A percentile compares a stretch with the other conserved stretches of the same genome.
phyloP scores from a whole-genome alignment of 2,797 vertebrate species.

The Myripristis murdjan region DNA sequence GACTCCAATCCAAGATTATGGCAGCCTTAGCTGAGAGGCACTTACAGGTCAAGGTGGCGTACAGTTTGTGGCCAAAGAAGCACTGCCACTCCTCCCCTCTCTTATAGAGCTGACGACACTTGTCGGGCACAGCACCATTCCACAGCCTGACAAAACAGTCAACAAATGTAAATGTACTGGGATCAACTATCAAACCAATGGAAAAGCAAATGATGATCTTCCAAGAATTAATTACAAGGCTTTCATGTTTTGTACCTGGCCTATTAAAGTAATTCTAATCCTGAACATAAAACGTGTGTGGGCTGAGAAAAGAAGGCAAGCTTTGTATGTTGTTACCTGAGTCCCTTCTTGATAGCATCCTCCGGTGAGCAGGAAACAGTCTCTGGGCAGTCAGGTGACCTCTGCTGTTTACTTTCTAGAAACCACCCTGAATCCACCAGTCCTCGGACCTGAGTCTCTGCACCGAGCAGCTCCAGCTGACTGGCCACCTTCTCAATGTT shows the following conservation, averaged over 20 bases:
- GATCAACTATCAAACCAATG: background rate
- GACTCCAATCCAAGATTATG: background rate
- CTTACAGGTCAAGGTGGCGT: conserved; percentile 88
- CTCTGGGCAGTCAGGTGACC: conserved; percentile 84
- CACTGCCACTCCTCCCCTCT: conserved; percentile 90
- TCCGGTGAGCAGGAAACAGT: conserved; percentile 86
- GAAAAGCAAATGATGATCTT: background rate
- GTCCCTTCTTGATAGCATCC: conserved; percentile 88
- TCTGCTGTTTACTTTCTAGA: conserved; percentile 86
- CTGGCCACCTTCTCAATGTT: conserved; percentile 88
- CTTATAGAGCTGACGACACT: conserved; percentile 86
- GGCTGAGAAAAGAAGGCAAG: background rate
- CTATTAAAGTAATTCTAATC: background rate
- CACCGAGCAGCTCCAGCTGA: conserved; percentile 86
- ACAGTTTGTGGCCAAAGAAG: conserved; percentile 89
- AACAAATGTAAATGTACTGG: background rate
- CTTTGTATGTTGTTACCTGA: conserved; percentile 76
- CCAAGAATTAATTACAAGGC: background rate
- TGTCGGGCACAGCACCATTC: conserved; percentile 88
- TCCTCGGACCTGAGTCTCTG: conserved; percentile 88
- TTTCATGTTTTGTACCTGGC: background rate
- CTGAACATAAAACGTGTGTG: background rate
- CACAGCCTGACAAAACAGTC: conserved; percentile 81
- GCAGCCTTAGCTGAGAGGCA: conserved; percentile 21
- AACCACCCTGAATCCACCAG: conserved; percentile 92